These are phyloP conservation scores for Drosophila kanekoi DNA, from an alignment of 2,888 invertebrate species.

Conservation along the genomic window DNA sequence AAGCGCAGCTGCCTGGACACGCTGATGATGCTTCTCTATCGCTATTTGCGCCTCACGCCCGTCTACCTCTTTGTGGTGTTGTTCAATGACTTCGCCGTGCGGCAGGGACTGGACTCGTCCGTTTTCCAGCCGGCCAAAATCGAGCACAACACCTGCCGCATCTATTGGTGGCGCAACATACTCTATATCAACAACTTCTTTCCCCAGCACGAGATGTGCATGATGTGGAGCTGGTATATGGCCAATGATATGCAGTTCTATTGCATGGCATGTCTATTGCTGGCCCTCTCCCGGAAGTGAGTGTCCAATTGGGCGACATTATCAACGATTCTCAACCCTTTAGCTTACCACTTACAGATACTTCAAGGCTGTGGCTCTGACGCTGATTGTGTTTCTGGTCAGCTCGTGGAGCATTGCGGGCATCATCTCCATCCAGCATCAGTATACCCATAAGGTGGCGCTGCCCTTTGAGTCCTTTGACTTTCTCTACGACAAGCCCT, in stretches of 20 bases:
- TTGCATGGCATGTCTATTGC: constrained; percentile 88
- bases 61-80: constrained; percentile 93
- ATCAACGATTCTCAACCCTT: background rate
- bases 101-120: constrained; percentile 90
- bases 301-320: constrained; percentile 46
- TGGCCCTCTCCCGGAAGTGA: constrained; percentile 90
- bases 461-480: constrained; percentile 94
- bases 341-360: constrained; percentile 85
- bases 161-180: constrained; percentile 94
- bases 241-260: constrained; percentile 93
- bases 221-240: constrained; percentile 94
- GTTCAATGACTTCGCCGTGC: constrained; percentile 89
- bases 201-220: constrained; percentile 91
- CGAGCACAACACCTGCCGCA: constrained; percentile 90
- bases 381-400: constrained; percentile 87
- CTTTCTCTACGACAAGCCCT: constrained; percentile 93
- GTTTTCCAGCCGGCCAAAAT: constrained; percentile 90
- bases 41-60: constrained; percentile 91
- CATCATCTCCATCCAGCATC: constrained; percentile 90
- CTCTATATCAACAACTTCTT: constrained; percentile 93
- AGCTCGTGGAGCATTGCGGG: constrained; percentile 92
- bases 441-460: constrained; percentile 91
- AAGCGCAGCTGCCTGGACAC: constrained; percentile 71
- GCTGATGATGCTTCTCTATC: constrained; percentile 86
- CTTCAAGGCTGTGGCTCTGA: constrained; percentile 87